A percentile compares a stretch with the other conserved stretches of the same genome.
These are phyloP conservation scores for Chondrosia reniformis DNA, from an alignment of 37 sponge, comb jelly and placozoan genomes.

Conservation along the genomic window DNA sequence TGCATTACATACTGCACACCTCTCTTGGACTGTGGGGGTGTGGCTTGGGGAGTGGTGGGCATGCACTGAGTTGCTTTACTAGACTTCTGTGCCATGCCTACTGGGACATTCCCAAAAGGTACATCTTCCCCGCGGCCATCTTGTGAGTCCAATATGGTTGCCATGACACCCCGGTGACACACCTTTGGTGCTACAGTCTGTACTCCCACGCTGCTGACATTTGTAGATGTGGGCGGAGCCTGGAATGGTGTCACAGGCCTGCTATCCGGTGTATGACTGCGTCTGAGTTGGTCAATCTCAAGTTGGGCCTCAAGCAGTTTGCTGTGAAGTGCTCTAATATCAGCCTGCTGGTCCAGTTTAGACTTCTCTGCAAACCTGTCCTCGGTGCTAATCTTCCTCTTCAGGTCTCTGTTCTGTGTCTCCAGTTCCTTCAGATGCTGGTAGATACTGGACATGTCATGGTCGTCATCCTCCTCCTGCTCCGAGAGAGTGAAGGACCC, in stretches of 20 bases:
- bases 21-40: not conserved
- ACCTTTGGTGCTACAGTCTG: not conserved
- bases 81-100: no score
- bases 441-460: constrained; percentile 15
- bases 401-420: constrained; percentile 5
- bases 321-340: constrained; percentile 23
- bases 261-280: constrained; percentile 12
- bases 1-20: no score
- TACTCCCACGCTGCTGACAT: not conserved
- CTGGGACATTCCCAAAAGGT: no score
- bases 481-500: not conserved
- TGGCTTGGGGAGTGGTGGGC: not conserved
- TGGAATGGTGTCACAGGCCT: not conserved
- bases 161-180: constrained; percentile 8
- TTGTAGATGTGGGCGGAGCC: not conserved
- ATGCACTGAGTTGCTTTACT: not conserved
- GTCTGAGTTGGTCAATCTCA: constrained; percentile 22
- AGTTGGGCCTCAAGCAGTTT: constrained; percentile 28
- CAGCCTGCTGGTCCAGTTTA: not conserved
- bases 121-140: not conserved
- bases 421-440: constrained; percentile 15
- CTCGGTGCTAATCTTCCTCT: not conserved
- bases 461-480: not conserved
- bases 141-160: not conserved
- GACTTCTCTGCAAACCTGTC: not conserved